Evolutionary conservation across 2,797 vertebrate genomes (phyloP).

Genomic region (Hyperoplus immaculatus): DNA sequence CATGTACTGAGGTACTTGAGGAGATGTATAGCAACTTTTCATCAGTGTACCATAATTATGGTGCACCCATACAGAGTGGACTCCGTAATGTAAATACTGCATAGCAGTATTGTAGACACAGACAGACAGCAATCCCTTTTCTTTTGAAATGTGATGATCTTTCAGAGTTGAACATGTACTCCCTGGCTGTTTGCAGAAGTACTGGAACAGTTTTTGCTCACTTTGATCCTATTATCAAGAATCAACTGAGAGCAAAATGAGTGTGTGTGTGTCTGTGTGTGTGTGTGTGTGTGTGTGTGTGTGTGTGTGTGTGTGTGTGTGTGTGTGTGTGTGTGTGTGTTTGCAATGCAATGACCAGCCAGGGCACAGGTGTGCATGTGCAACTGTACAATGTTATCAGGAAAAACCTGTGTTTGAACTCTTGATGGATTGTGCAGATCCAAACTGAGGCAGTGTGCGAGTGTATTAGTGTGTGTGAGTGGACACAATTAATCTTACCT

Average conservation of each 20-base stretch:
- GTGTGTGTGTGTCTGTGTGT: background rate
- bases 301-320: too few species aligned
- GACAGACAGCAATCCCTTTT: background rate
- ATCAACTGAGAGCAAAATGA: background rate
- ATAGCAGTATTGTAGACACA: background rate
- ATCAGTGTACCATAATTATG: too few species aligned
- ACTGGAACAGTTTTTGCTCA: background rate
- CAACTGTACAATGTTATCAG: conserved; percentile 60
- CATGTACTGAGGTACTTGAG: background rate
- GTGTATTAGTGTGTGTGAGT: conserved; percentile 10
- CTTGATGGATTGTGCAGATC: conserved; percentile 31
- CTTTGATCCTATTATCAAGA: background rate
- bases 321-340: too few species aligned
- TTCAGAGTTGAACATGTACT: background rate
- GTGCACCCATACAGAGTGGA: background rate
- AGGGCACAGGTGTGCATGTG: conserved; percentile 44
- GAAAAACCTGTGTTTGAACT: conserved; percentile 68
- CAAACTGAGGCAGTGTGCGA: conserved; percentile 15
- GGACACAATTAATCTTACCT: conserved; percentile 23
- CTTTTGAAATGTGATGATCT: background rate
- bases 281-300: too few species aligned
- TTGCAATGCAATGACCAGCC: background rate
- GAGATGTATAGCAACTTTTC: background rate
- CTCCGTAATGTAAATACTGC: background rate
- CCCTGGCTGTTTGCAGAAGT: background rate